Percentiles rank a stretch among this genome's conserved stretches.
Evolutionary conservation across 2,888 invertebrate species (phyloP).

Genomic region (Caenorhabditis japonica): DNA sequence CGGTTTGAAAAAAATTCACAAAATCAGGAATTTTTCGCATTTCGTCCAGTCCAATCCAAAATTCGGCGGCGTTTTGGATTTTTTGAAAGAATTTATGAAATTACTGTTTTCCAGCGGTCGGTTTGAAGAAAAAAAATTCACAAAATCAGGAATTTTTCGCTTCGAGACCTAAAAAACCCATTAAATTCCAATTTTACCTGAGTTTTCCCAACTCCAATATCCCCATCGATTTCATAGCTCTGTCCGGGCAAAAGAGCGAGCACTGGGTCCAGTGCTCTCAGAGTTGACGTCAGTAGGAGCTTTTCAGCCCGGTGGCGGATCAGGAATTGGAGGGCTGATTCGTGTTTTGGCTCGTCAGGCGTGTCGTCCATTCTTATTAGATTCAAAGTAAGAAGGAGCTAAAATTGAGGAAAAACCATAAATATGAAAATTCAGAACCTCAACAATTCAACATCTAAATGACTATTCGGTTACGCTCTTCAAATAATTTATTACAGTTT

Average conservation of each 20-base stretch:
- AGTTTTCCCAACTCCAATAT: conserved; percentile 54
- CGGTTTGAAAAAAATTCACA: no score
- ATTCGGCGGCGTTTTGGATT: no score
- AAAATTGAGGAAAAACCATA: neutral
- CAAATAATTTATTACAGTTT: conserved; percentile 21
- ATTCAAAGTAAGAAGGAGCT: neutral
- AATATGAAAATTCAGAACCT: neutral
- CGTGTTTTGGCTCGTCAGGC: conserved; percentile 15
- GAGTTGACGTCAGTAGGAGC: conserved; percentile 10
- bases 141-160: no score
- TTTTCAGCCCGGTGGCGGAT: conserved; percentile 30
- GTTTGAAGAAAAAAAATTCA: no score
- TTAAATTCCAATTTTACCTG: no score
- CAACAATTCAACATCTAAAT: no score
- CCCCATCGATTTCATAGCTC: conserved; percentile 57
- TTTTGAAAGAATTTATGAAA: no score
- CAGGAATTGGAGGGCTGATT: conserved; percentile 55
- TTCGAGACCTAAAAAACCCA: no score
- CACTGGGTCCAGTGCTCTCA: conserved; percentile 21
- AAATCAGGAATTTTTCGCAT: no score
- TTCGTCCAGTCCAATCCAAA: no score
- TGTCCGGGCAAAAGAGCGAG: conserved; percentile 34
- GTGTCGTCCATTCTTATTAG: neutral
- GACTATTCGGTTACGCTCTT: neutral
- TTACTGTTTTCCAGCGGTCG: no score